Conservation (phyloP, 2,113 vertebrate species). For the Patagioenas fasciata region DNA sequence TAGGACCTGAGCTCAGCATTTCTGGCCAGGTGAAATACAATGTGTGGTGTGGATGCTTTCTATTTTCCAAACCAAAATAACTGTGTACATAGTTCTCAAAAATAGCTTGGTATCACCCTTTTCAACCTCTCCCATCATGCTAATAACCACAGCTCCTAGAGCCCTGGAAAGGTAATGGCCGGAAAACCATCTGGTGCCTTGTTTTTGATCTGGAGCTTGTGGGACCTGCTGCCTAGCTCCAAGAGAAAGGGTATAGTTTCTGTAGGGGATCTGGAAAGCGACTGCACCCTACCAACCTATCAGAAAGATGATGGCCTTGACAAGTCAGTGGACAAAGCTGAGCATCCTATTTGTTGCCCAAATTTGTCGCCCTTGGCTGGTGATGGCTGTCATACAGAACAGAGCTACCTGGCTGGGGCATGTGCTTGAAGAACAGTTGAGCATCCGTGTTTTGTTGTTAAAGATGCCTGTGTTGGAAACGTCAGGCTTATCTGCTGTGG, state of each 20-base stretch:
- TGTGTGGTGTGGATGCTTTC: slow-evolving; percentile 26
- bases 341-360: background rate
- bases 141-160: slow-evolving; percentile 15
- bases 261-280: background rate
- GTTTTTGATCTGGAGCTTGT: background rate
- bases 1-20: slow-evolving; percentile 40
- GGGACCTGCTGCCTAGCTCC: background rate
- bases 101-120: background rate
- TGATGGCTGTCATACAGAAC: background rate
- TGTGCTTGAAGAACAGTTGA: slow-evolving; percentile 1
- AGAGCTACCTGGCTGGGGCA: background rate
- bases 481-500: background rate
- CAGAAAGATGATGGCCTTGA: background rate
- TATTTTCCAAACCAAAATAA: slow-evolving; percentile 13
- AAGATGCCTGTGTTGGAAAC: slow-evolving; percentile 17
- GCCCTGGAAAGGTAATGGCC: background rate
- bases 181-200: background rate
- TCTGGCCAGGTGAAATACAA: slow-evolving; percentile 49
- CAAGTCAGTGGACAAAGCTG: background rate
- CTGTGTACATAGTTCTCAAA: slow-evolving; percentile 19
- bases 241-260: background rate
- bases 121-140: background rate
- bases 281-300: background rate
- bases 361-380: background rate
- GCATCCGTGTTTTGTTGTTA: background rate